Base-by-base conservation (phyloP, 2,888 invertebrate species). In the Piscicola geometra region DNA sequence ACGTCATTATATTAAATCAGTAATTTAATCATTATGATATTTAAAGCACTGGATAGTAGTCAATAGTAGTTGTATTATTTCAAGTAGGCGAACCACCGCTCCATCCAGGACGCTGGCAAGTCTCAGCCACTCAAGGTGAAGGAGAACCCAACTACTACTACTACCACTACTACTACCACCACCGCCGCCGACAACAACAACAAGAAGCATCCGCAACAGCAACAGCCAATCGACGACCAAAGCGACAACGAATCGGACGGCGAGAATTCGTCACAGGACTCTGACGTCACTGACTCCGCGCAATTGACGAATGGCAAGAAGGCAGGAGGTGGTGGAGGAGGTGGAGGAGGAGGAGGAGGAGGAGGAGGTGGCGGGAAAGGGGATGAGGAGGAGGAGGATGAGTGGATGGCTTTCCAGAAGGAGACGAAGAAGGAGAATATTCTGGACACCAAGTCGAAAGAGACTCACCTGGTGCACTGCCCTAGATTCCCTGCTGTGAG, bases 401-500 rank as follows among this genome's bases (percentile, higher is more conserved):
- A 95, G 84, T 96, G 96, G 96, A 93, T 94, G 83, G 92, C 91
- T 81, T 91, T 94, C 86, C 94, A 95, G 86, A 90, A 92, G 82
- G 91, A 92, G 82, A 86, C 94, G 47, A 84, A 84, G 79, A 85
- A 85, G 78, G 95, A 96, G 83, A 91, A 93, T 80, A 89, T 89
- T 25, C 87, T 97, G 60, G 97, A 97, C 86, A 93, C 95, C 5
- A 92, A 93, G 83, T 94, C 94, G 69, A 94, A 94, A 87, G 89
- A 91, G 81, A 97, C 97, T 21, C 97, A 97, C 85, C 89, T 91
- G n/a, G 98, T 99, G 35, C 99, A 99, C 86, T 93, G 94, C 87
- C 99, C 99, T 0, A 91, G 91, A 85, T 99, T 92, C 86, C 95
- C 99, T 2, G 91, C 91, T 85, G 91, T 91, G 83, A 83, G 9